These are phyloP conservation scores for Platanista minor DNA, from an alignment of 2,113 vertebrate genomes.

Conservation along the genomic window DNA sequence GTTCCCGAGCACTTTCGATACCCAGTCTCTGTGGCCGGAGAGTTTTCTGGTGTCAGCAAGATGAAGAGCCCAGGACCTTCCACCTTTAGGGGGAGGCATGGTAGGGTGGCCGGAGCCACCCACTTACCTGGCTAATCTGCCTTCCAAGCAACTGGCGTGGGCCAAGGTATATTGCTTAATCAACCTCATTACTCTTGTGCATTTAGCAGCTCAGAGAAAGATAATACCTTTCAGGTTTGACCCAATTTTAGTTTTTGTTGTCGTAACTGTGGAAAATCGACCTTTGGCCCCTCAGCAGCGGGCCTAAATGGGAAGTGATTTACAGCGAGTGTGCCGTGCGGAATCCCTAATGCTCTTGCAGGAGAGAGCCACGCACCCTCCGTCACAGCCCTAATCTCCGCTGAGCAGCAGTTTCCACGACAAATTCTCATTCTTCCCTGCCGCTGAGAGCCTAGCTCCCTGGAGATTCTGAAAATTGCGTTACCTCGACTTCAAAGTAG, in stretches of 20 bases:
- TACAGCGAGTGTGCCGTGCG: slow-evolving; percentile 28
- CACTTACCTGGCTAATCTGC: slow-evolving; percentile 66
- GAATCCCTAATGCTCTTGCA: slow-evolving; percentile 67
- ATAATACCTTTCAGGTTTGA: slow-evolving; percentile 84
- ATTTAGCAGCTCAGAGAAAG: slow-evolving; percentile 80
- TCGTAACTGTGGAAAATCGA: slow-evolving; percentile 80
- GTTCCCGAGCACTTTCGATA: not conserved
- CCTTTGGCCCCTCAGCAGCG: slow-evolving; percentile 78
- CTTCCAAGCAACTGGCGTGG: slow-evolving; percentile 64
- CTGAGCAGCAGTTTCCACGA: not conserved
- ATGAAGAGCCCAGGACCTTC: slow-evolving; percentile 35
- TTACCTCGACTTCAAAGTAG: not conserved
- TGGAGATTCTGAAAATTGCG: not conserved
- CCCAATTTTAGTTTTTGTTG: slow-evolving; percentile 84
- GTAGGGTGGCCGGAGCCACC: slow-evolving; percentile 50
- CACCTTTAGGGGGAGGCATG: not conserved
- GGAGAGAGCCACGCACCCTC: not conserved
- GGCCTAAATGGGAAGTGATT: slow-evolving; percentile 79
- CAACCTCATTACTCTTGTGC: slow-evolving; percentile 82
- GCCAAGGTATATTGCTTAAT: slow-evolving; percentile 77
- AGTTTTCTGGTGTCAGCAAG: not conserved
- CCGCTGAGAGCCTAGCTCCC: not conserved
- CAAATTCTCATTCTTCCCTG: too few species aligned
- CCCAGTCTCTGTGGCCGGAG: not conserved
- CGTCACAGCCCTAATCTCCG: not conserved